Evolutionary conservation across 2,113 vertebrate species (phyloP).

Genomic region (Glareola pratincola): DNA sequence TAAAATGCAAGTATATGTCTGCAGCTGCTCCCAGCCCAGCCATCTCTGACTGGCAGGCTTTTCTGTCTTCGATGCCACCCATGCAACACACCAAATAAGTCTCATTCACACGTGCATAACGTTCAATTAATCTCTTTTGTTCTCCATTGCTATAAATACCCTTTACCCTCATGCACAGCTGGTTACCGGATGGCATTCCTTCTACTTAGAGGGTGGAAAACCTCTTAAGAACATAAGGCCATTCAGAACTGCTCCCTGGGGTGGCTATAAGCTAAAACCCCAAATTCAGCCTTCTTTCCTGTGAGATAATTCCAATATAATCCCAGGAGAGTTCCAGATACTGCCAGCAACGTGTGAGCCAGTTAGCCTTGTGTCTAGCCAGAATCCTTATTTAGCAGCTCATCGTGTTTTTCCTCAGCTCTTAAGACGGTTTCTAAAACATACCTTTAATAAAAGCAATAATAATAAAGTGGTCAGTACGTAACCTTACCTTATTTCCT

Average conservation of each 20-base stretch:
- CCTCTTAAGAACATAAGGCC: not conserved
- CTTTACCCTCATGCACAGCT: not conserved
- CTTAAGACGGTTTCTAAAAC: not conserved
- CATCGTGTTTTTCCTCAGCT: not conserved
- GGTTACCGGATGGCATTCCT: not conserved
- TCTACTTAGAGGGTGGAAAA: not conserved
- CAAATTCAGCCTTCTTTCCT: not conserved
- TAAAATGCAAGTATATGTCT: not conserved
- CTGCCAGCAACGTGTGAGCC: not conserved
- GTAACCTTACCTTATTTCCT: constrained; percentile 47
- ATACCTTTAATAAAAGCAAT: not conserved
- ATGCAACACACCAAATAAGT: not conserved
- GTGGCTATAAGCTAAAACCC: not conserved
- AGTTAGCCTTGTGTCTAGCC: not conserved
- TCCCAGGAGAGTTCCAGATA: not conserved
- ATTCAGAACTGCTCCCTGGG: not conserved
- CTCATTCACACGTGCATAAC: not conserved
- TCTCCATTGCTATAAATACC: not conserved
- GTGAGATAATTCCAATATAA: constrained; percentile 4
- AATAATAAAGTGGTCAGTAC: not conserved
- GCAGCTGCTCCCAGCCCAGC: not conserved
- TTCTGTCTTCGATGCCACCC: not conserved
- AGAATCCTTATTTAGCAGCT: not conserved
- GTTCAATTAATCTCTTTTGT: not conserved
- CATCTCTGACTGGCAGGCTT: not conserved